A percentile compares a stretch with the other conserved stretches of the same genome.
phyloP scores from a whole-genome alignment of 2,888 invertebrate genomes.

The Pyrgus malvae region DNA sequence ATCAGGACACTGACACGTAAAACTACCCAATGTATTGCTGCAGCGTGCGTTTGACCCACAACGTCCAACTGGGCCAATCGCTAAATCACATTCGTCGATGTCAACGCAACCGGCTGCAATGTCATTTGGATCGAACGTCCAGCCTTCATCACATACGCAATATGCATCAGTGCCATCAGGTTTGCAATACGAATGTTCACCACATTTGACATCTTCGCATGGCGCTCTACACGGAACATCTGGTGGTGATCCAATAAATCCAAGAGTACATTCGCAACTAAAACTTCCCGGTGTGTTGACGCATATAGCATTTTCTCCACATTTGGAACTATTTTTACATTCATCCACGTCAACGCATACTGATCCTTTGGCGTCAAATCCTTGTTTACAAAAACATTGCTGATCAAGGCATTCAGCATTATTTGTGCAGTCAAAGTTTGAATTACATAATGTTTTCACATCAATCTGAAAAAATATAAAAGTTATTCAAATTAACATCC shows the following conservation, averaged over 20 bases:
- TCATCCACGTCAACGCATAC: conserved; percentile 92
- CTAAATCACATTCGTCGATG: conserved; percentile 93
- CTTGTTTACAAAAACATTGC: conserved; percentile 94
- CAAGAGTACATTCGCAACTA: conserved; percentile 90
- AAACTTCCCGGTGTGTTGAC: conserved; percentile 90
- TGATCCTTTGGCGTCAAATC: conserved; percentile 90
- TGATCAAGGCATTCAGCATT: conserved; percentile 94
- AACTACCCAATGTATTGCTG: conserved; percentile 90
- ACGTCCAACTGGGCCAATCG: conserved; percentile 89
- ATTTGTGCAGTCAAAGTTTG: conserved; percentile 95
- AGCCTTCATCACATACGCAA: conserved; percentile 95
- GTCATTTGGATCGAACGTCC: conserved; percentile 95
- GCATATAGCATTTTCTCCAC: conserved; percentile 90
- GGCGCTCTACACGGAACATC: conserved; percentile 92
- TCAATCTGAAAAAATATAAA: conserved; percentile 82
- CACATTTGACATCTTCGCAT: conserved; percentile 95
- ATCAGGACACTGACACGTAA: conserved; percentile 89
- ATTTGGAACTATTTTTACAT: conserved; percentile 82
- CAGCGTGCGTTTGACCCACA: conserved; percentile 93
- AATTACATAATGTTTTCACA: conserved; percentile 91
- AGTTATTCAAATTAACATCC: too few relatives aligned
- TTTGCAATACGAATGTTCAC: conserved; percentile 93
- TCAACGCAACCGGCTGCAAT: conserved; percentile 95
- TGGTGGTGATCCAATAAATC: conserved; percentile 92
- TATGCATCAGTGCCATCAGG: conserved; percentile 94